Base-by-base conservation (phyloP, 2,797 vertebrate species). In the Microtus agrestis region DNA sequence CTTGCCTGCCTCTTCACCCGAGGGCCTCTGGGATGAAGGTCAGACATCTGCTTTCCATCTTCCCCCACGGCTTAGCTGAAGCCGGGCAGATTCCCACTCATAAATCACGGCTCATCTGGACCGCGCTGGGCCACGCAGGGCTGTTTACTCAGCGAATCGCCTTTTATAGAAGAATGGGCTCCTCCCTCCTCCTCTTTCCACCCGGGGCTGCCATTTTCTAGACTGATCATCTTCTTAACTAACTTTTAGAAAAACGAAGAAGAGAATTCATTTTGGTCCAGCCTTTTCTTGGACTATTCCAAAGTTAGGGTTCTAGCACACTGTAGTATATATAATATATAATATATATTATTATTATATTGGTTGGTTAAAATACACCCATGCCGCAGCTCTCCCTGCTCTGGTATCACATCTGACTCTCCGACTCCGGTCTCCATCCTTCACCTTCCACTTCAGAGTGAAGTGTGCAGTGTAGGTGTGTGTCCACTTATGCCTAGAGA, bases 41-140 rank as follows among this genome's bases (percentile, higher is more conserved):
- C 96, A 93, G 37, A 97, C 98, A 98, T 98, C 98, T 98, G 98
- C 89, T 98, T 98, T 40, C 37, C 97, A 98, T 99, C 98, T 97
- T 71, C 95, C 90, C 37, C 4, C 65, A 1, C 95, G 77, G 95
- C 92, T 96, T 87, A 90, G 94, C 97, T 1, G 0, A 94, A 90
- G 95, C 76, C 29, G 23, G 51, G 94, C 81, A 27, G 95, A 98
- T 87, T 91, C 97, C 98, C 46, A 96, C 79, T 87, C 92, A 23
- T 98, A 97, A 98, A 98, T 98, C 97, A 98, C 61, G 0, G 89
- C 51, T 3, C 98, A 97, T 98, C 98, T 98, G 98, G 95, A 97
- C 79, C 0, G 0, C 56, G 40, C 95, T 37, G 82, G 34, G 4
- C 85, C 92, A 87, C 6, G 84, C 31, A 82, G 89, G 94, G 74